Conservation (phyloP, 2,113 vertebrate species). For the Numida meleagris region DNA sequence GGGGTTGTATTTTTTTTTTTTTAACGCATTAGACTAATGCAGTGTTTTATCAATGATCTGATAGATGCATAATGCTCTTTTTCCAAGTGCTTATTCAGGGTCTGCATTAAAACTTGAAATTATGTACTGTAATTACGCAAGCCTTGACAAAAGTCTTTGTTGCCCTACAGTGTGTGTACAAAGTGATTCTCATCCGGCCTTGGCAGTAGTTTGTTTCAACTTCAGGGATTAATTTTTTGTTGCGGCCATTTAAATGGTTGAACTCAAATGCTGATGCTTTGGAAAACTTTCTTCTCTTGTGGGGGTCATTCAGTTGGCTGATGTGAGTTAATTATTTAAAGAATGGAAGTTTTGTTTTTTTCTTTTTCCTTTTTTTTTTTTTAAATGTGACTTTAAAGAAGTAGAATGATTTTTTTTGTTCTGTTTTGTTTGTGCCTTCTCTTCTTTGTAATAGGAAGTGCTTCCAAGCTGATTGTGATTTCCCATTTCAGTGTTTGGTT, state of each 20-base stretch:
- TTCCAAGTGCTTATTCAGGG: slow-evolving; percentile 50
- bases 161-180: slow-evolving; percentile 35
- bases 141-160: slow-evolving; percentile 56
- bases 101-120: slow-evolving; percentile 70
- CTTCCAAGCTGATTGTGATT: slow-evolving; percentile 22
- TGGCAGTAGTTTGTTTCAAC: slow-evolving; percentile 45
- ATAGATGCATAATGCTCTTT: slow-evolving; percentile 68
- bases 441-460: background rate
- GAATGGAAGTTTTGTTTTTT: background rate
- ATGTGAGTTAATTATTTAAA: background rate
- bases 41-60: slow-evolving; percentile 74
- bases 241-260: background rate
- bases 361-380: background rate
- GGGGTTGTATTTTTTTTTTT: slow-evolving; percentile 44
- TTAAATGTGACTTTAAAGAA: background rate
- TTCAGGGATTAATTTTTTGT: slow-evolving; percentile 51
- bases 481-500: background rate
- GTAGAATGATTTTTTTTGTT: background rate
- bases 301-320: background rate
- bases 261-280: background rate
- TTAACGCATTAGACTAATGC: slow-evolving; percentile 72
- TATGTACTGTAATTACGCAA: slow-evolving; percentile 67
- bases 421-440: slow-evolving; percentile 7
- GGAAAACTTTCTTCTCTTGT: background rate
- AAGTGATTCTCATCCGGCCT: slow-evolving; percentile 36